Evolutionary conservation across 2,888 invertebrate genomes (phyloP).

Genomic region (Abrostola tripartita): DNA sequence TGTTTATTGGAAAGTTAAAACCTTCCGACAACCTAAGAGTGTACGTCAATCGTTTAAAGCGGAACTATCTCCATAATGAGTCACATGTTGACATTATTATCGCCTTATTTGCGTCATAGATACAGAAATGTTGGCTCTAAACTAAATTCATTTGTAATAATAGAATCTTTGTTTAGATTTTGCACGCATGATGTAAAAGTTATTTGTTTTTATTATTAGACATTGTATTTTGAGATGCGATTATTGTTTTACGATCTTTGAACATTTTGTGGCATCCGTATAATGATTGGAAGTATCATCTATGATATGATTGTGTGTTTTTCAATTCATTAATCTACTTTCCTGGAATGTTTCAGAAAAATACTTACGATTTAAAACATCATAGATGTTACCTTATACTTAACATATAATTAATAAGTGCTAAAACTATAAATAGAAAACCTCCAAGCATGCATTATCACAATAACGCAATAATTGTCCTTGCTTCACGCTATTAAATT

Average conservation of each 20-base stretch:
- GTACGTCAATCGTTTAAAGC: not conserved
- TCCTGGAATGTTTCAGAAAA: not conserved
- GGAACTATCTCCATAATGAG: constrained; percentile 16
- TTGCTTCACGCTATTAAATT: constrained; percentile 26
- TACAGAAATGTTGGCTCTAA: constrained; percentile 69
- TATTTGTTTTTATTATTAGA: constrained; percentile 62
- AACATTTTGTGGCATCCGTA: constrained; percentile 74
- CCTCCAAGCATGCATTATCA: constrained; percentile 36
- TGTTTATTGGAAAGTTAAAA: not conserved
- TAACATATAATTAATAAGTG: constrained; percentile 36
- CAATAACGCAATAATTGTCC: constrained; percentile 37
- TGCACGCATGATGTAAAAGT: constrained; percentile 64
- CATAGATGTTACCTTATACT: constrained; percentile 39
- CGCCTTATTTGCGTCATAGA: constrained; percentile 67
- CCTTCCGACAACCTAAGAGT: not conserved
- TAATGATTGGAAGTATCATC: constrained; percentile 45
- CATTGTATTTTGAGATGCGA: constrained; percentile 50
- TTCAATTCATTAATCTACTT: not conserved
- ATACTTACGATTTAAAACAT: constrained; percentile 1
- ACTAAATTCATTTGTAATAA: constrained; percentile 68
- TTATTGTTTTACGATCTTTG: constrained; percentile 48
- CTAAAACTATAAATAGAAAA: constrained; percentile 45
- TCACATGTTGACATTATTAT: constrained; percentile 46
- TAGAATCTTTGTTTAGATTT: constrained; percentile 76
- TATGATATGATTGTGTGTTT: constrained; percentile 29